Percentiles rank a stretch among this genome's conserved stretches.
phyloP scores from a whole-genome alignment of 2,797 vertebrate species.

The Stomatorhinus walkeri region DNA sequence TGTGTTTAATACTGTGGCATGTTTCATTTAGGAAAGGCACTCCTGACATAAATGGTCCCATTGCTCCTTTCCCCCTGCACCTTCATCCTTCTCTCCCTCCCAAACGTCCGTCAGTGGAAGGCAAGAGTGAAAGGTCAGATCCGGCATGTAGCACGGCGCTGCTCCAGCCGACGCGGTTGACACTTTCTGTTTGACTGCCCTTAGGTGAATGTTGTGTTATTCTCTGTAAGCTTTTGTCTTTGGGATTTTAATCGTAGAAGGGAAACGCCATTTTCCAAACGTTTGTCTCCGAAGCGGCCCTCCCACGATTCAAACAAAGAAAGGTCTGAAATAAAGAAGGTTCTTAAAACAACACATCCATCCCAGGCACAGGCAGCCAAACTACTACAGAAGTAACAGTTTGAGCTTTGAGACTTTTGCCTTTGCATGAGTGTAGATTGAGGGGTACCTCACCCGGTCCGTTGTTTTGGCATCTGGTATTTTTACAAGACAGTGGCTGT shows the following conservation, averaged over 20 bases:
- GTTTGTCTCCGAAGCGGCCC: slow-evolving; percentile 44
- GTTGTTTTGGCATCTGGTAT: neutral
- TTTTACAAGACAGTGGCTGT: neutral
- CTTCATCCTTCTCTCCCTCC: slow-evolving; percentile 54
- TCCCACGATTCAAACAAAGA: slow-evolving; percentile 55
- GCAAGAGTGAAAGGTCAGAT: slow-evolving; percentile 60
- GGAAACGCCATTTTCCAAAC: slow-evolving; percentile 50
- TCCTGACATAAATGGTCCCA: slow-evolving; percentile 55
- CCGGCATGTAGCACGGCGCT: neutral
- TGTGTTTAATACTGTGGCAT: neutral
- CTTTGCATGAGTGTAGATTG: neutral
- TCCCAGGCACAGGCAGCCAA: neutral
- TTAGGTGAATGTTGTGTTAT: neutral
- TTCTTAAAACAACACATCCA: neutral
- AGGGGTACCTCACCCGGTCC: neutral
- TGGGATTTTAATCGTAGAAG: slow-evolving; percentile 45
- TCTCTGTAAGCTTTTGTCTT: neutral
- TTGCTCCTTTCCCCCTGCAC: slow-evolving; percentile 57
- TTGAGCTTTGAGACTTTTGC: neutral
- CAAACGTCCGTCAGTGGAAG: slow-evolving; percentile 52
- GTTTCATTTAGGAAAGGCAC: slow-evolving; percentile 58
- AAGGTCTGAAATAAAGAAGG: slow-evolving; percentile 48
- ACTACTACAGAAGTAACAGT: neutral
- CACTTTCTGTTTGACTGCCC: neutral
- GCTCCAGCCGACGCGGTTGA: neutral